Percentiles rank a stretch among this genome's conserved stretches.
phyloP scores from a whole-genome alignment of 2,797 vertebrate species.

The Pelobates cultripes region DNA sequence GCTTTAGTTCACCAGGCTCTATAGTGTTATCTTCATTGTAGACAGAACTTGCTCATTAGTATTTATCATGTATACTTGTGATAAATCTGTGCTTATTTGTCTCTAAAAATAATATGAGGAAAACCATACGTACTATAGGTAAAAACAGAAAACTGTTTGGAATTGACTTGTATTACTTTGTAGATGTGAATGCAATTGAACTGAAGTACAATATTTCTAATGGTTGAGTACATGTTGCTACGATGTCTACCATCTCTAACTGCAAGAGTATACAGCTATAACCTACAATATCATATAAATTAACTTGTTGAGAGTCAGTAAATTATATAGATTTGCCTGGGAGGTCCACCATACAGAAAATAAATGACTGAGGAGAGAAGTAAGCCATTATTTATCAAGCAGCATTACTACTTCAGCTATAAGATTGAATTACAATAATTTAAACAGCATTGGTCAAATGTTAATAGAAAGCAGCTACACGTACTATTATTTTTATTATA shows the following conservation, averaged over 20 bases:
- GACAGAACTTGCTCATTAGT: too few species aligned
- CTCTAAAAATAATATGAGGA: too few species aligned
- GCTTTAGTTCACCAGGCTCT: too few species aligned
- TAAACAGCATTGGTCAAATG: slow-evolving; percentile 10
- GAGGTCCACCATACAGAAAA: slow-evolving; percentile 8
- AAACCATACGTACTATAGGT: too few species aligned
- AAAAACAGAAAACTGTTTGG: too few species aligned
- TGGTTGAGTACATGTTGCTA: neutral
- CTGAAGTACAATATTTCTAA: neutral
- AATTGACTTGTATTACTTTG: too few species aligned
- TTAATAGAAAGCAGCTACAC: neutral
- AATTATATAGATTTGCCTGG: slow-evolving; percentile 7
- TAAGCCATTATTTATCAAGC: slow-evolving; percentile 20
- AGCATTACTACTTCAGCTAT: slow-evolving; percentile 31
- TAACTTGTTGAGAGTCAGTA: neutral
- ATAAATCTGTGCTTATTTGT: too few species aligned
- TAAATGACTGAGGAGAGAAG: neutral
- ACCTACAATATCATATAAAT: neutral
- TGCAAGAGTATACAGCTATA: neutral
- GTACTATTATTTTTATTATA: too few species aligned
- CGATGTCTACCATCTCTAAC: neutral
- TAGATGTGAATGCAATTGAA: neutral
- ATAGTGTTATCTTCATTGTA: too few species aligned
- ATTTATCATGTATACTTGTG: too few species aligned
- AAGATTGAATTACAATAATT: slow-evolving; percentile 29